Evolutionary conservation across 2,888 invertebrate species (phyloP), one percentile per base, ranked within the genome.

Genomic region (Phalera bucephala): DNA sequence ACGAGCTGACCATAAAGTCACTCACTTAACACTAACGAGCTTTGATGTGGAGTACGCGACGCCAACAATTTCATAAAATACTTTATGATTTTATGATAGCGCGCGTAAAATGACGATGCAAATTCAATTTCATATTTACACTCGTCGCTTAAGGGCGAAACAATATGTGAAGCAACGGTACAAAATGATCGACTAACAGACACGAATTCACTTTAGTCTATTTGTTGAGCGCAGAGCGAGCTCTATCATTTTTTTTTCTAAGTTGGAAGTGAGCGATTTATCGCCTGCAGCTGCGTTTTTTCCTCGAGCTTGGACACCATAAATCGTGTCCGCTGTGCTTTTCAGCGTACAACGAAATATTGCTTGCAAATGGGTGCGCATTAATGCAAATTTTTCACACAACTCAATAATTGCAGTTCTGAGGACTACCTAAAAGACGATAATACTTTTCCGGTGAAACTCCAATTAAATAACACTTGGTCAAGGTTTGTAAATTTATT

Each of bases 401-500:
- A 8, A 25, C 5, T 10, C 9, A 11, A 8, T 3, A 10, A 11
- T 6, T n/a, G 19, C 17, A 17, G 3, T 5, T 17, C 30, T 31
- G 23, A 19, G 27, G 23, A 30, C 32, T 33, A 52, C 46, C 42
- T 6, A 34, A 13, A 21, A 25, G 5, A 30, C 27, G 32, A 25
- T 35, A 31, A 37, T 26, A 61, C 52, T 42, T 61, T 55, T 64
- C 46, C 34, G 53, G 61, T 78, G 77, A 78, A 71, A 72, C 70
- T 69, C 72, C 78, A 86, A 82, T 85, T 83, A 83, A 79, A 75
- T 77, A 73, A 61, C 69, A 78, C 66, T 80, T 73, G 71, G 65
- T 75, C 66, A 64, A 57, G 64, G 62, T 61, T 65, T 67, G n/a
- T 74, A 76, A 78, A 82, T 80, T 76, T 80, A 80, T 80, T 84